Percentiles rank a stretch among this genome's conserved stretches.
These are phyloP conservation scores for Drosophila bifasciata DNA, from an alignment of 1,140 invertebrate species.

Conservation along the genomic window DNA sequence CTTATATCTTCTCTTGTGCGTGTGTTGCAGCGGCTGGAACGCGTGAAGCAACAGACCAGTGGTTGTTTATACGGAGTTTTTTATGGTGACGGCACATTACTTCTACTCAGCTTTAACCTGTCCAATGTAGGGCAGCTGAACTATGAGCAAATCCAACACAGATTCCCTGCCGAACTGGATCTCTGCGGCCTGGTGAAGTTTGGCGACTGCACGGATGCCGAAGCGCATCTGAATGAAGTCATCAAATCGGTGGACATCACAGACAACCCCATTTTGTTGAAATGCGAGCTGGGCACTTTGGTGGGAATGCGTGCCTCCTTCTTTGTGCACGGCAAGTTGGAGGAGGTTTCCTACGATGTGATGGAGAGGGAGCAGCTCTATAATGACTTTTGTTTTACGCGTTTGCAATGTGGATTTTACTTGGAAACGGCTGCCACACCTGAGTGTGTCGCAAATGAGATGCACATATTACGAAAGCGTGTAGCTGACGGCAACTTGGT, in stretches of 20 bases:
- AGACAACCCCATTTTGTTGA: constrained; percentile 89
- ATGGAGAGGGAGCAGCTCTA: constrained; percentile 87
- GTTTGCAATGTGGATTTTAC: constrained; percentile 86
- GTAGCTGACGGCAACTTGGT: constrained; percentile 83
- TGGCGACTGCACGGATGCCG: constrained; percentile 85
- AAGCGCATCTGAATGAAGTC: constrained; percentile 86
- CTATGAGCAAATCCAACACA: constrained; percentile 86
- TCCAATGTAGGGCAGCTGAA: constrained; percentile 85
- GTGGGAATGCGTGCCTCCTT: constrained; percentile 87
- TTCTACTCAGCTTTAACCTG: constrained; percentile 88
- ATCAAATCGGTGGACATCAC: constrained; percentile 90
- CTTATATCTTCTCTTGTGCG: too few relatives aligned
- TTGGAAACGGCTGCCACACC: constrained; percentile 85
- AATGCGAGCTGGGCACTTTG: constrained; percentile 85
- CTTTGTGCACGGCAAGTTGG: constrained; percentile 89
- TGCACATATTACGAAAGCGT: constrained; percentile 86
- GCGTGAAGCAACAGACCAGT: constrained; percentile 85
- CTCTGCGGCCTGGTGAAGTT: constrained; percentile 89
- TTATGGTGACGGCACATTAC: constrained; percentile 87
- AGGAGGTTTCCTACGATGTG: constrained; percentile 87
- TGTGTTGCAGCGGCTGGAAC: constrained; percentile 86
- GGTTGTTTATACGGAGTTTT: constrained; percentile 90
- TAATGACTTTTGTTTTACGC: constrained; percentile 88
- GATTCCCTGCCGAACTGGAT: constrained; percentile 90
- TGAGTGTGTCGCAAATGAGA: constrained; percentile 85